A percentile compares a stretch with the other conserved stretches of the same genome.
phyloP scores from a whole-genome alignment of 2,797 vertebrate species.

The Myiothlypis chrysogaster region DNA sequence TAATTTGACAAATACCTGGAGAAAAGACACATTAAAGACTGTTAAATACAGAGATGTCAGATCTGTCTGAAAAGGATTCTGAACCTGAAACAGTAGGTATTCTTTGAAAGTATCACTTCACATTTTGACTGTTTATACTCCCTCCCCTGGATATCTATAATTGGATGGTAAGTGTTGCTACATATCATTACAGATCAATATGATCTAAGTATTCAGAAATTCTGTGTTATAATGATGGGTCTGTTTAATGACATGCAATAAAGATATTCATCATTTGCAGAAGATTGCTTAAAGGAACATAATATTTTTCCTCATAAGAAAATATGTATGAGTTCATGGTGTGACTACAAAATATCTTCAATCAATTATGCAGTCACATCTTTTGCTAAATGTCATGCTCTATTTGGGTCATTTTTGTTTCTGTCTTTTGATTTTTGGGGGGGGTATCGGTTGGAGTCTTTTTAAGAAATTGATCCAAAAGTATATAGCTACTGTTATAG shows the following conservation, averaged over 20 bases:
- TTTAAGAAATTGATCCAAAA: neutral
- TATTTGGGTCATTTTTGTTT: neutral
- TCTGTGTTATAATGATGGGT: neutral
- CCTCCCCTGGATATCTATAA: neutral
- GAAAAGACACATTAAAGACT: neutral
- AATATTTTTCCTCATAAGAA: neutral
- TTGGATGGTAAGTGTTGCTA: neutral
- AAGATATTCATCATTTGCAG: neutral
- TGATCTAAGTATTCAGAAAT: neutral
- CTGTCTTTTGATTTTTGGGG: fast-evolving
- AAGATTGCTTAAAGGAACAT: neutral
- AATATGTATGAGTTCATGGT: neutral
- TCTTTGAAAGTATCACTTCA: neutral
- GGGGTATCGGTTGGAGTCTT: fast-evolving
- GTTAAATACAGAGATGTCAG: neutral
- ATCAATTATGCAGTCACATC: neutral
- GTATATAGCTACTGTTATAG: neutral
- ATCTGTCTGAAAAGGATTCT: neutral
- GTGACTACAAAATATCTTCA: neutral
- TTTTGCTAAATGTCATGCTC: neutral
- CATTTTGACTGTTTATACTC: neutral
- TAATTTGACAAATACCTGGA: neutral
- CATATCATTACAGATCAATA: neutral
- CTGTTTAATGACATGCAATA: neutral
- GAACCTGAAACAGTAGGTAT: neutral